Conservation (phyloP, 2,113 vertebrate genomes). For the Microcebus griseorufus region DNA sequence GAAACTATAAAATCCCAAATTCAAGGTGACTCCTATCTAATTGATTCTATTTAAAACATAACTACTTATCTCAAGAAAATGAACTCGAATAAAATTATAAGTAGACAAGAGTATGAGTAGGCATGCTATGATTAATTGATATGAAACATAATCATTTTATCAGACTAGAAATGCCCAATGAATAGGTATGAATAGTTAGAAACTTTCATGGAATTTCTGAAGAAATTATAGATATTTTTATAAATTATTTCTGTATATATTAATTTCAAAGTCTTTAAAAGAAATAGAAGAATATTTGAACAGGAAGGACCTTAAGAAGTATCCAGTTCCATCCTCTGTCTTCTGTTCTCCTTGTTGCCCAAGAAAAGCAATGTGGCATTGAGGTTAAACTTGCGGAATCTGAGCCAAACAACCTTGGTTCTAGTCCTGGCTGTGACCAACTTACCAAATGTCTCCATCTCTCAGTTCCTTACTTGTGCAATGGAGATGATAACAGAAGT, state of each 20-base stretch:
- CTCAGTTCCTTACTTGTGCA: not conserved
- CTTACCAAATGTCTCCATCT: not conserved
- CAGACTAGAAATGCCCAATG: slow-evolving; percentile 52
- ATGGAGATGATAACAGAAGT: not conserved
- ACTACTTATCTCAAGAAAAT: slow-evolving; percentile 60
- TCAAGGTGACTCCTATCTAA: slow-evolving; percentile 55
- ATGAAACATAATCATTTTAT: slow-evolving; percentile 65
- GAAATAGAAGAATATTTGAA: not conserved
- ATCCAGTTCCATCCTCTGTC: not conserved
- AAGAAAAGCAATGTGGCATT: not conserved
- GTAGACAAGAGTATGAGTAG: slow-evolving; percentile 55
- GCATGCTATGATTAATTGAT: slow-evolving; percentile 69
- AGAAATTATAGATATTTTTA: slow-evolving; percentile 21
- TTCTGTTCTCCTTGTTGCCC: not conserved
- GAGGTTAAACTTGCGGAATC: not conserved
- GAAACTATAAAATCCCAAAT: slow-evolving; percentile 45
- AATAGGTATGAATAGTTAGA: slow-evolving; percentile 72
- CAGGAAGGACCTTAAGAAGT: not conserved
- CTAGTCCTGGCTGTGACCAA: not conserved
- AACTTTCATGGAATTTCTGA: slow-evolving; percentile 21
- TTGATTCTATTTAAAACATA: slow-evolving; percentile 63
- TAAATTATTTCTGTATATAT: slow-evolving; percentile 47
- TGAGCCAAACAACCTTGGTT: not conserved
- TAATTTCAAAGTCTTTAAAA: slow-evolving; percentile 18
- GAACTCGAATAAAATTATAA: slow-evolving; percentile 69